Evolutionary conservation across 2,113 vertebrate species (phyloP).

Genomic region (Heteronetta atricapilla): DNA sequence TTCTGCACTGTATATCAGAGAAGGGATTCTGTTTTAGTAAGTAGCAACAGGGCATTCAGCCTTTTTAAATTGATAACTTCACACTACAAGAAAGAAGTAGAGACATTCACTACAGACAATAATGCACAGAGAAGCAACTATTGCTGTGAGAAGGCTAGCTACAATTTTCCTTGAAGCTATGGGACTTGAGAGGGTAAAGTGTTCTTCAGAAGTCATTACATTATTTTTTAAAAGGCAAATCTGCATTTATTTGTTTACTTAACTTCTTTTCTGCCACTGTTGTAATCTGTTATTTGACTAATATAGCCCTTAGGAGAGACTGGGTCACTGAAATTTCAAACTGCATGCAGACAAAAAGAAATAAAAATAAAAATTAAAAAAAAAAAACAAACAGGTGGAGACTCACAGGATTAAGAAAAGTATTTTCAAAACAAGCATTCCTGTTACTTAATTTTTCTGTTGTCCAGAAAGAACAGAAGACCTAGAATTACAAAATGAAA

Average conservation of each 20-base stretch:
- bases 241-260: not conserved
- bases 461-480: not conserved
- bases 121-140: not conserved
- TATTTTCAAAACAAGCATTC: not conserved
- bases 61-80: not conserved
- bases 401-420: not conserved
- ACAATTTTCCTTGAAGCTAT: not conserved
- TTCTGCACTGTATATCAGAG: not conserved
- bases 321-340: not conserved
- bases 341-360: too few relatives aligned
- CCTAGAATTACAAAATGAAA: not conserved
- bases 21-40: not conserved
- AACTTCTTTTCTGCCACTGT: not conserved
- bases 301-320: not conserved
- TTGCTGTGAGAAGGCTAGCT: not conserved
- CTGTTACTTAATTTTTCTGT: not conserved
- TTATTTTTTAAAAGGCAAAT: slow-evolving; percentile 16
- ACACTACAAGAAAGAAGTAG: not conserved
- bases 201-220: not conserved
- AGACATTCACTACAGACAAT: not conserved
- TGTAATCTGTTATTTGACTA: not conserved
- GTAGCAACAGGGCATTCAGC: not conserved
- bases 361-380: not conserved
- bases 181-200: not conserved
- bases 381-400: not conserved